phyloP scores from a whole-genome alignment of 2,113 vertebrate species.

The Tachysurus vachellii region DNA sequence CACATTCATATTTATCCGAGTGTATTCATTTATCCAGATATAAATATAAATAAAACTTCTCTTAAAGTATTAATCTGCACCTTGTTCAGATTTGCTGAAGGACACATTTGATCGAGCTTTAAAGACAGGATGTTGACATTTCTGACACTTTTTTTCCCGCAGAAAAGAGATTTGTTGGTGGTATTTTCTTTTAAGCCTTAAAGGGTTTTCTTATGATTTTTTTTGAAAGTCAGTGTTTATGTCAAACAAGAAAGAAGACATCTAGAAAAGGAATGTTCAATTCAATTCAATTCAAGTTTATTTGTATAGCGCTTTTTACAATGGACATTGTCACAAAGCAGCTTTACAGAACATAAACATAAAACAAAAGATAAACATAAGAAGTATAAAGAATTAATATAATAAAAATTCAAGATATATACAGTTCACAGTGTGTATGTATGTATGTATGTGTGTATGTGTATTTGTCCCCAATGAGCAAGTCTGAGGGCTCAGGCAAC shows the following conservation, averaged over 20 bases:
- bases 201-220: background rate
- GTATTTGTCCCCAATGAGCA: too few species aligned
- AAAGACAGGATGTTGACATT: background rate
- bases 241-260: conserved; percentile 13
- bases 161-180: background rate
- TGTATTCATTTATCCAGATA: background rate
- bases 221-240: background rate
- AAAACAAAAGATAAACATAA: too few species aligned
- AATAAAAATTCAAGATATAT: too few species aligned
- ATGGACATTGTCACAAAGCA: too few species aligned
- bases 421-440: too few species aligned
- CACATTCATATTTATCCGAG: background rate
- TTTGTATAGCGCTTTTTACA: too few species aligned
- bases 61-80: background rate
- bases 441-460: too few species aligned
- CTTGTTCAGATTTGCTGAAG: background rate
- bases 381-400: too few species aligned
- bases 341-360: too few species aligned
- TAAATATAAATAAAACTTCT: background rate
- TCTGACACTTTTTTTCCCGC: too few species aligned
- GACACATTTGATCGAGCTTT: background rate
- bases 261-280: conserved; percentile 24
- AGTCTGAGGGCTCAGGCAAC: too few species aligned
- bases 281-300: too few species aligned
- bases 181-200: conserved; percentile 10